Percentiles rank a stretch among this genome's conserved stretches.
Evolutionary conservation across 2,888 invertebrate species (phyloP).

Genomic region (Macrophya alboannulata): DNA sequence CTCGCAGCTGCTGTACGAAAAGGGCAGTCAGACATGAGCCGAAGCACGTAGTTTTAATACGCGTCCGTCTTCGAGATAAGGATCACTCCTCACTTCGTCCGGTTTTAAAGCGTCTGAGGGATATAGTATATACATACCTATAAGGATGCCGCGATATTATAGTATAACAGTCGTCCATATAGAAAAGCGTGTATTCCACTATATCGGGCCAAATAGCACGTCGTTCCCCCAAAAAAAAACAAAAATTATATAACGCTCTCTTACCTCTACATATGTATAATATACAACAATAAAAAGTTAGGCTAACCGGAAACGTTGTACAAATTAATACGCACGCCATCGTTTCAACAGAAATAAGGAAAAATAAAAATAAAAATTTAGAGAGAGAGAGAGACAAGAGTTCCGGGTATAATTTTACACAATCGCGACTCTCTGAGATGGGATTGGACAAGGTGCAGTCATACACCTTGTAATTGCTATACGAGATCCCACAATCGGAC

Average conservation of each 20-base stretch:
- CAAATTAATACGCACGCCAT: slow-evolving; percentile 54
- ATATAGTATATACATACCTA: no score
- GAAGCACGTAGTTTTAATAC: slow-evolving; percentile 62
- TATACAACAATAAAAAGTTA: slow-evolving; percentile 49
- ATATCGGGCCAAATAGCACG: slow-evolving; percentile 27
- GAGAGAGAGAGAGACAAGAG: not conserved
- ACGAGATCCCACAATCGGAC: not conserved
- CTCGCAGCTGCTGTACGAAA: slow-evolving; percentile 58
- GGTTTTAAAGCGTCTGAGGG: slow-evolving; percentile 38
- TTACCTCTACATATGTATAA: not conserved
- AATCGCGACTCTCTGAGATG: not conserved
- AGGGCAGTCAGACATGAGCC: slow-evolving; percentile 61
- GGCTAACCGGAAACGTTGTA: slow-evolving; percentile 42
- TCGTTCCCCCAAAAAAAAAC: no score
- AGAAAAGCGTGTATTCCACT: not conserved
- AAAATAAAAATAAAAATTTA: not conserved
- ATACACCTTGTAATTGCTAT: slow-evolving; percentile 9
- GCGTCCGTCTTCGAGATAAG: slow-evolving; percentile 66
- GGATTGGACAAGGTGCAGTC: not conserved
- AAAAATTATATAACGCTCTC: not conserved
- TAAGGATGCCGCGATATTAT: slow-evolving; percentile 36
- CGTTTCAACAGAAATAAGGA: not conserved
- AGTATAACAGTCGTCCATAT: slow-evolving; percentile 2
- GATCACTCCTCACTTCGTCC: slow-evolving; percentile 63
- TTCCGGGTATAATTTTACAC: slow-evolving; percentile 35